These are phyloP conservation scores for Upupa epops DNA, from an alignment of 2,113 vertebrate species.

Conservation along the genomic window DNA sequence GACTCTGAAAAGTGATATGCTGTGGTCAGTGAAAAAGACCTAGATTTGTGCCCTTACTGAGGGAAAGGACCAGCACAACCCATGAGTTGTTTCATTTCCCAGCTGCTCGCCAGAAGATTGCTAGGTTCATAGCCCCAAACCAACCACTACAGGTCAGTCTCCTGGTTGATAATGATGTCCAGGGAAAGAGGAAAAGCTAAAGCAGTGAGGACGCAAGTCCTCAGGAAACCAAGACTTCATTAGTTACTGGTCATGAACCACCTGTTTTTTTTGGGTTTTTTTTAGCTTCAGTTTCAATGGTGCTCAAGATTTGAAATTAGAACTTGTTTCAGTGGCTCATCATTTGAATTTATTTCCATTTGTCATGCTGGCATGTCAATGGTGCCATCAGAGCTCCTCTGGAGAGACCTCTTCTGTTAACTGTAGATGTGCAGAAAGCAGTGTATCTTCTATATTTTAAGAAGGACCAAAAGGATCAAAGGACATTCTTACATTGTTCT, in stretches of 20 bases:
- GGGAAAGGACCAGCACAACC: not conserved
- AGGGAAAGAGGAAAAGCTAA: not conserved
- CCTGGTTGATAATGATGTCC: not conserved
- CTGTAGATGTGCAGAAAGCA: not conserved
- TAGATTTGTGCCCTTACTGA: not conserved
- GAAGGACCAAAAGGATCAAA: not conserved
- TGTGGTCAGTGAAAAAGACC: not conserved
- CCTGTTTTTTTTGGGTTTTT: not conserved
- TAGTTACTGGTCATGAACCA: not conserved
- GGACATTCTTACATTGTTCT: accelerated
- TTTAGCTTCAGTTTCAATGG: not conserved
- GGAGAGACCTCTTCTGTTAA: not conserved
- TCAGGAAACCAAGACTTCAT: not conserved
- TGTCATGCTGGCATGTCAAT: not conserved
- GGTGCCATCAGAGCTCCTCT: not conserved
- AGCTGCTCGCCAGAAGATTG: not conserved
- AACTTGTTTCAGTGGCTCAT: not conserved
- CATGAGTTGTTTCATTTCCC: not conserved
- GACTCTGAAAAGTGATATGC: not conserved
- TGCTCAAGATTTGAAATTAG: not conserved
- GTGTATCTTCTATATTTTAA: not conserved
- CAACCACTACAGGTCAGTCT: not conserved
- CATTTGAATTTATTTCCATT: not conserved
- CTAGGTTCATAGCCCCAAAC: not conserved
- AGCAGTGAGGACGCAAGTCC: not conserved